A percentile compares a stretch with the other conserved stretches of the same genome.
phyloP scores from a whole-genome alignment of 2,113 vertebrate genomes.

The Vulpes lagopus region DNA sequence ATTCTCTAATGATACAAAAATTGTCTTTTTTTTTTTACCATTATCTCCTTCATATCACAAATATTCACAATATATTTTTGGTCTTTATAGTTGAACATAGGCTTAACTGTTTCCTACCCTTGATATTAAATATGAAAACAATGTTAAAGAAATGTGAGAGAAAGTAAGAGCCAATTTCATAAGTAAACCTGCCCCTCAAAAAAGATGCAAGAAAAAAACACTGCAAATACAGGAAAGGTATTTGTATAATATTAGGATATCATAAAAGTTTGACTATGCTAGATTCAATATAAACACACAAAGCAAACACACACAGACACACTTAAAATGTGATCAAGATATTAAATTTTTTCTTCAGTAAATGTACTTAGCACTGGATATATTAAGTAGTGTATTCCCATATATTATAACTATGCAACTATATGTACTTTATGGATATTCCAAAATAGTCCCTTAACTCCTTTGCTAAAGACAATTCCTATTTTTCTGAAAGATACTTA shows the following conservation, averaged over 20 bases:
- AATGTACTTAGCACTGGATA: not conserved
- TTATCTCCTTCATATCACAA: not conserved
- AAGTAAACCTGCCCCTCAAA: not conserved
- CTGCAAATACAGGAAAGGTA: not conserved
- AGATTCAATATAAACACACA: not conserved
- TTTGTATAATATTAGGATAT: not conserved
- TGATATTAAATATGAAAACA: not conserved
- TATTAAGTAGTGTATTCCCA: not conserved
- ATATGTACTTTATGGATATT: not conserved
- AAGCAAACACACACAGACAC: not conserved
- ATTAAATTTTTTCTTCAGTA: not conserved
- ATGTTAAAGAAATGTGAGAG: not conserved
- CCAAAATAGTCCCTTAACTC: not conserved
- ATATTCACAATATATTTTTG: not conserved
- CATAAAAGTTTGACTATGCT: not conserved
- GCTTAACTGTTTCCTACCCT: not conserved
- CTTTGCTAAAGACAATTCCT: not conserved
- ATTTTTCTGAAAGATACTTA: conserved; percentile 27
- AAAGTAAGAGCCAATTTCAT: not conserved
- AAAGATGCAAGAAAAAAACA: not conserved
- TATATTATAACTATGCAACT: not conserved
- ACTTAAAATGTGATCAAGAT: not conserved
- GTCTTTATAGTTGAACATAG: not conserved
- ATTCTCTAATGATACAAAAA: not conserved
- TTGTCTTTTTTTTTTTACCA: not conserved